Evolutionary conservation across 2,888 invertebrate genomes (phyloP), one percentile per base, ranked within the genome.

Genomic region (Perizoma affinitatum): DNA sequence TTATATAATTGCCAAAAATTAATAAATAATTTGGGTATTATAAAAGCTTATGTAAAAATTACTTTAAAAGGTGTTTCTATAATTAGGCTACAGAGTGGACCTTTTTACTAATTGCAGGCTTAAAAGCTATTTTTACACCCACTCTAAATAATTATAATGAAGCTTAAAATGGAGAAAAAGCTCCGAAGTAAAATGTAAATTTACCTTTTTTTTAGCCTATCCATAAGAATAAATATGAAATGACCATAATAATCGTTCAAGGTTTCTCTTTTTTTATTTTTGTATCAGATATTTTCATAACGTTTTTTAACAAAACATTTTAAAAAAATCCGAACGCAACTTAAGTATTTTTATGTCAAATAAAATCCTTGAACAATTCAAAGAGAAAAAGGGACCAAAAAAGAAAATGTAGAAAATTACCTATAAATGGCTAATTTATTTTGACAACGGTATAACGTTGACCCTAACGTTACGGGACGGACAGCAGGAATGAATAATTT

Each of bases 401-500:
- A 69, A 65, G 58, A 60, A 65, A 65, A 66, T 60, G 57, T 62
- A 66, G 66, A 66, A 22, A 67, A 63, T 62, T 66, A 66, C 68
- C 65, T 66, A 65, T 66, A 61, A 63, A 67, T 63, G 69, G 62
- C 65, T 70, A 70, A 70, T 70, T 70, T 70, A 70, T 70, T 70
- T 70, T 70, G 70, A 70, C 68, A 70, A 66, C 68, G 70, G 70
- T 68, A 67, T 60, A 61, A 59, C 54, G 70, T 68, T 69, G 69
- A 65, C 67, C 68, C 65, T 51, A 54, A 57, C 65, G 61, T 66
- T 61, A 56, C 52, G 61, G 65, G 63, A 63, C 57, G 63, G 66
- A 68, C 70, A 70, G 62, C 61, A 64, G 42, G 61, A 65, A 70
- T 65, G 65, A 70, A 65, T 68, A 68, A 67, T 64, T 68, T 68